Base-by-base conservation (phyloP, 2,888 invertebrate genomes). In the Koerneria pararmatus region DNA sequence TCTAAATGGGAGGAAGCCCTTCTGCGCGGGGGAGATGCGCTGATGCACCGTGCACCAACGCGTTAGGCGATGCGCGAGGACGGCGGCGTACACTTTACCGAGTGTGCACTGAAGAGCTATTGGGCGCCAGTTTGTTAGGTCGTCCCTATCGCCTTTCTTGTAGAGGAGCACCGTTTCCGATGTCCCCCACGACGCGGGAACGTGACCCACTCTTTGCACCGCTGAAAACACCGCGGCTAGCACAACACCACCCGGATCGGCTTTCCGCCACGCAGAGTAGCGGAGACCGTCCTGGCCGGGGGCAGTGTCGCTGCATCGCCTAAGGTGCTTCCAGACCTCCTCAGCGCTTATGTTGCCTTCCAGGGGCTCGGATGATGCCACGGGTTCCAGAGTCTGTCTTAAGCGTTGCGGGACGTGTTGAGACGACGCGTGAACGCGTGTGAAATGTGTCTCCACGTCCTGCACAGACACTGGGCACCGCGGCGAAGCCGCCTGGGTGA, bases 1-100 rank as follows among this genome's bases (percentile, higher is more conserved):
- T n/a, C 74, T 72, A 51, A 72, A 73, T 3, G 78, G 74, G 61
- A 82, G 75, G 69, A 84, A 84, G 24, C 83, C 83, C 71, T 85
- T 85, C 66, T 85, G 84, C 3, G 48, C 53, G 0, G 61, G 5
- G 59, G 53, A 66, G n/a, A 79, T 67, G 5, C 66, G 59, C 1
- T 69, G 6, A 49, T 72, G 62, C 0, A 11, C 4, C 1, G 27
- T 34, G 2, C 68, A 64, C 78, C 78, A 78, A 11, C 51, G 24
- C 3, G 53, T 34, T 5, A 71, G 49, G 8, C 67, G 73, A 3
- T 27, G 19, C 0, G 80, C 78, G 5, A 82, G n/a, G 6, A 64
- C n/a, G 1, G 41, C 56, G 0, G 73, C 54, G 60, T 67, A 74
- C 11, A 72, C n/a, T 58, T 78, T 78, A 32, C 65, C 69, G 24